Evolutionary conservation across 2,888 invertebrate species (phyloP).

Genomic region (Cephus spinipes): DNA sequence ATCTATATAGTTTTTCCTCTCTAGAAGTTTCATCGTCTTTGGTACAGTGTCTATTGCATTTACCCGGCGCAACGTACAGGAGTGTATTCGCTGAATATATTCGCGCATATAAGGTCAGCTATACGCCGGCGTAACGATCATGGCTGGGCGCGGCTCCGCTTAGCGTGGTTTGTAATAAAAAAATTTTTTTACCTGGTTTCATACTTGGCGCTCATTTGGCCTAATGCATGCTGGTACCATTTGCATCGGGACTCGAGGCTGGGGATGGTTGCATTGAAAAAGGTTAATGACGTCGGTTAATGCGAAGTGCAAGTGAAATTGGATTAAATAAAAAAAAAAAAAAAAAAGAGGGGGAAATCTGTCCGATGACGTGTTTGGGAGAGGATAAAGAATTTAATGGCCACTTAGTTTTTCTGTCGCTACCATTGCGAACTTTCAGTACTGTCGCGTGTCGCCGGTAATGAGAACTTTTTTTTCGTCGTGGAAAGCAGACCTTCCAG

Average conservation of each 20-base stretch:
- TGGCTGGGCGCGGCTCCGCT: background rate
- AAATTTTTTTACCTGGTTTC: background rate
- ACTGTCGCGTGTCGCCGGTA: conserved; percentile 15
- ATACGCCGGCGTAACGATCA: background rate
- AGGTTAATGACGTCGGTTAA: background rate
- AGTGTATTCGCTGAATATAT: background rate
- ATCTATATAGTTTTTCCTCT: background rate
- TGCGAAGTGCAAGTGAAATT: background rate
- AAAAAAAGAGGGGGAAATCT: background rate
- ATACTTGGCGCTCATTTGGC: background rate
- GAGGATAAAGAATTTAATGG: background rate
- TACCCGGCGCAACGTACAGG: background rate
- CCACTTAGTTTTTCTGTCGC: background rate
- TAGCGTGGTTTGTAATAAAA: background rate
- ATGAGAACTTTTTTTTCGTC: conserved; percentile 9
- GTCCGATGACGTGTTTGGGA: background rate
- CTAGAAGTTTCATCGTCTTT: background rate
- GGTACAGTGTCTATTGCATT: background rate
- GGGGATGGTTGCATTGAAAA: background rate
- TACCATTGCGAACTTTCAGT: background rate
- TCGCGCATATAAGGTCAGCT: background rate
- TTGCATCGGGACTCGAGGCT: background rate
- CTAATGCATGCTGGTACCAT: background rate
- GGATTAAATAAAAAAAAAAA: background rate
- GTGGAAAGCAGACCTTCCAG: background rate